phyloP scores from a whole-genome alignment of 2,888 invertebrate genomes.

The Acleris laterana region DNA sequence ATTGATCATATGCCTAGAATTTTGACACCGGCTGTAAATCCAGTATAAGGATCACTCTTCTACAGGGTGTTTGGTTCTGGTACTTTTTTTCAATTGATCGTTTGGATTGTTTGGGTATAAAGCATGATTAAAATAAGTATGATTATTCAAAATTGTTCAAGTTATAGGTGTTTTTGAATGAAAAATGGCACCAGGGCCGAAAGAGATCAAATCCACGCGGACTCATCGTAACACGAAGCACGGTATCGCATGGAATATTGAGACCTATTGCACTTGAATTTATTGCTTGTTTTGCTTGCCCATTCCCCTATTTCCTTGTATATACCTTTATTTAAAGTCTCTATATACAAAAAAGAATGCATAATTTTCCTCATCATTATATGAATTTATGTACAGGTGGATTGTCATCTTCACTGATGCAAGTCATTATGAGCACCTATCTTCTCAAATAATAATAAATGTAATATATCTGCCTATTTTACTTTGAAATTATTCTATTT shows the following conservation, averaged over 20 bases:
- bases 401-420: slow-evolving; percentile 5
- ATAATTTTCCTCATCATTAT: background rate
- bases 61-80: slow-evolving; percentile 73
- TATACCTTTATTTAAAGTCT: slow-evolving; percentile 9
- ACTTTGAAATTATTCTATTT: no score
- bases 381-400: background rate
- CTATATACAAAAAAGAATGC: background rate
- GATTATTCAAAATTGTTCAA: slow-evolving; percentile 58
- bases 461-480: no score
- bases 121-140: slow-evolving; percentile 49
- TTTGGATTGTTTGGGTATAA: slow-evolving; percentile 47
- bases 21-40: no score
- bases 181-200: slow-evolving; percentile 83
- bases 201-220: slow-evolving; percentile 68
- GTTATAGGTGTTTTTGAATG: slow-evolving; percentile 68
- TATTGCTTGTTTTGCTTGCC: slow-evolving; percentile 35
- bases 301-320: slow-evolving; percentile 23
- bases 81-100: slow-evolving; percentile 64
- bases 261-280: slow-evolving; percentile 33
- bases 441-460: no score
- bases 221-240: slow-evolving; percentile 62
- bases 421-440: background rate
- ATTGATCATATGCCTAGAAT: no score
- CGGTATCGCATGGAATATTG: slow-evolving; percentile 63
- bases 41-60: slow-evolving; percentile 24